A percentile compares a stretch with the other conserved stretches of the same genome.
phyloP scores from a whole-genome alignment of 2,113 vertebrate species.

The Canis aureus region DNA sequence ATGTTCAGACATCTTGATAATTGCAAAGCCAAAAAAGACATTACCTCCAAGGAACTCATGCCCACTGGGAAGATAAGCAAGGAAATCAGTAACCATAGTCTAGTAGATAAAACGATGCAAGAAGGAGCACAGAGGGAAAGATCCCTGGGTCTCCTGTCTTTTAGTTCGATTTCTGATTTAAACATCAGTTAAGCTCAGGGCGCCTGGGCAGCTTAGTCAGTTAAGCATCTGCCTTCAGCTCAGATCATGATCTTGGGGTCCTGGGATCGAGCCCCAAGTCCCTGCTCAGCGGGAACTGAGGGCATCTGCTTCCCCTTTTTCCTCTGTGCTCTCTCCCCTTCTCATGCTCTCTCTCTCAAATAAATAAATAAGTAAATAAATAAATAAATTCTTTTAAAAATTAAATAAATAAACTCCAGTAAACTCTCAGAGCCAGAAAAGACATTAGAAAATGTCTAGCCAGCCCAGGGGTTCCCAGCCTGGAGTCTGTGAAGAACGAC shows the following conservation, averaged over 20 bases:
- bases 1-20: neutral
- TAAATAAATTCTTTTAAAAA: neutral
- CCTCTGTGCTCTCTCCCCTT: neutral
- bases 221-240: neutral
- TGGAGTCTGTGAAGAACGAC: neutral
- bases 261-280: neutral
- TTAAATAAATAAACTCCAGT: neutral
- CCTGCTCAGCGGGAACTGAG: neutral
- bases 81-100: neutral
- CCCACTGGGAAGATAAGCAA: neutral
- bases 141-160: neutral
- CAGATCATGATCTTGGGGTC: neutral
- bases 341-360: neutral
- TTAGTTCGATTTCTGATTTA: constrained; percentile 26
- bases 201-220: neutral
- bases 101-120: neutral
- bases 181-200: neutral
- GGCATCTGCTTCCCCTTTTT: neutral
- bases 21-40: constrained; percentile 21
- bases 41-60: neutral
- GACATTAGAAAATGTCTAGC: neutral
- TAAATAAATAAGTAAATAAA: neutral
- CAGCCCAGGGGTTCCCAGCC: neutral
- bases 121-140: neutral
- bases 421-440: constrained; percentile 7